Evolutionary conservation across 2,113 vertebrate species (phyloP).

Genomic region (Tretioscincus oriximinensis): DNA sequence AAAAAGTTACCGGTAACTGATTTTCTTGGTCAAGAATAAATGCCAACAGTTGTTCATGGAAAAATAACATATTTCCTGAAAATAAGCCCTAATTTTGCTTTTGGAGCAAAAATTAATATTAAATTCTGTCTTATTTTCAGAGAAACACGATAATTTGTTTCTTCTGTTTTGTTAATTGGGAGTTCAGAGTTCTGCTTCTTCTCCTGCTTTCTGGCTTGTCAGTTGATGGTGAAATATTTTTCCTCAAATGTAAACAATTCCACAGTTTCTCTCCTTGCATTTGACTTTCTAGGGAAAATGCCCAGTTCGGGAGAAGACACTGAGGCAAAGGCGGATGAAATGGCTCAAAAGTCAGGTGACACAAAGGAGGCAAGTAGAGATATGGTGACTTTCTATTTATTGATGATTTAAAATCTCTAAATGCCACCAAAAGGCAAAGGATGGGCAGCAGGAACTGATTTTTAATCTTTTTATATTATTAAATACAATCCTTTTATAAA

Average conservation of each 20-base stretch:
- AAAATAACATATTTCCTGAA: no score
- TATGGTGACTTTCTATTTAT: not conserved
- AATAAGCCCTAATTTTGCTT: no score
- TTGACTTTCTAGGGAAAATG: constrained; percentile 37
- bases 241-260: not conserved
- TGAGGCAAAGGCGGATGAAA: not conserved
- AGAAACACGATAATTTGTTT: no score
- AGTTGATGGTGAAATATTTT: not conserved
- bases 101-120: no score
- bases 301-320: constrained; percentile 28
- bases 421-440: no score
- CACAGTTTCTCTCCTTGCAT: not conserved
- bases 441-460: no score
- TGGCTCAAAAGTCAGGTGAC: accelerated
- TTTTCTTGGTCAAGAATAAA: no score
- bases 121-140: no score
- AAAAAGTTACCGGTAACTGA: no score
- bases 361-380: not conserved
- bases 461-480: no score
- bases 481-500: no score
- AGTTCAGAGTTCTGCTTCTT: not conserved
- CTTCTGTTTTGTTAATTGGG: not conserved
- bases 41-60: no score
- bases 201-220: not conserved
- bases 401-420: not conserved